Conservation (phyloP, 2,113 vertebrate species). For the Microcebus griseorufus region DNA sequence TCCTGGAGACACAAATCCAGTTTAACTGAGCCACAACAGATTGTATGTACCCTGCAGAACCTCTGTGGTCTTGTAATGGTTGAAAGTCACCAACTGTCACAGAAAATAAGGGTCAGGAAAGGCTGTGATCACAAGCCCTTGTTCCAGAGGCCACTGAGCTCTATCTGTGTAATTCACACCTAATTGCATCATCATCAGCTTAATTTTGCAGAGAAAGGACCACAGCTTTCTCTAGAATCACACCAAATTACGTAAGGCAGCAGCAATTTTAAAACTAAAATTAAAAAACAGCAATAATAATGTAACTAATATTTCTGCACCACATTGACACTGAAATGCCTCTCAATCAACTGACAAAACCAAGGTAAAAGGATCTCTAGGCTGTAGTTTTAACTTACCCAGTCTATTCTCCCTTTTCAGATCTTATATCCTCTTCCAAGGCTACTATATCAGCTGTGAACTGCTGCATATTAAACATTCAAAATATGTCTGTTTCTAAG, state of each 20-base stretch:
- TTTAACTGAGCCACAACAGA: slow-evolving; percentile 21
- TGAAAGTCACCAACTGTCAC: not conserved
- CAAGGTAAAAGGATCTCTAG: not conserved
- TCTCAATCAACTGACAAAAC: not conserved
- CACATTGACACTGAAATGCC: not conserved
- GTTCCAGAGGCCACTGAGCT: not conserved
- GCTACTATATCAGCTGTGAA: not conserved
- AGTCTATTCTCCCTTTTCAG: not conserved
- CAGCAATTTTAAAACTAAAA: not conserved
- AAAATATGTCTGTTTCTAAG: not conserved
- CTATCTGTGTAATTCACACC: not conserved
- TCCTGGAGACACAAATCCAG: not conserved
- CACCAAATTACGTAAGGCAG: not conserved
- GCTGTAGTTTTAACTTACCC: slow-evolving; percentile 48
- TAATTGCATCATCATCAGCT: not conserved
- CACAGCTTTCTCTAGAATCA: not conserved
- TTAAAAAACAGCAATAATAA: not conserved
- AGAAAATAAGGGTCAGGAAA: not conserved
- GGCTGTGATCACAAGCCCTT: not conserved
- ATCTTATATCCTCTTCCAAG: slow-evolving; percentile 46
- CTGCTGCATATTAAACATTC: slow-evolving; percentile 30
- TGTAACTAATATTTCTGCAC: not conserved
- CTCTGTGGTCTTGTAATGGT: not conserved
- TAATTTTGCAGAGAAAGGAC: not conserved
- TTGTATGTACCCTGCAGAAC: slow-evolving; percentile 20